Evolutionary conservation across 2,888 invertebrate species (phyloP).

Genomic region (Ochropleura plecta): DNA sequence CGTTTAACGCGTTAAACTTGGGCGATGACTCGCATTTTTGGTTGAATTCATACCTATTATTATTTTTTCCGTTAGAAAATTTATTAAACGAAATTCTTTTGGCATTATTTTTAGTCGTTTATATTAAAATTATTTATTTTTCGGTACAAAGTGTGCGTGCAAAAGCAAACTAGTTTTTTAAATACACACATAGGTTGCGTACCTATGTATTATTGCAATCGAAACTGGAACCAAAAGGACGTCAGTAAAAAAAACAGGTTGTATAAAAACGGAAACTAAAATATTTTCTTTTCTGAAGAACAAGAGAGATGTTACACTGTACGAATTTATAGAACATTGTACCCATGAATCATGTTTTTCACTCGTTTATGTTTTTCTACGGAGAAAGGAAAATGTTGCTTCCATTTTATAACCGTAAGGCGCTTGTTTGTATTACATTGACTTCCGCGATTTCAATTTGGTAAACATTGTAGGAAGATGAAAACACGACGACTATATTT

Average conservation of each 20-base stretch:
- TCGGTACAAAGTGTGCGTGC: background rate
- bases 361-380: constrained; percentile 50
- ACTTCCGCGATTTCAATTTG: constrained; percentile 51
- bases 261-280: constrained; percentile 20
- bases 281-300: constrained; percentile 23
- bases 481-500: constrained; percentile 30
- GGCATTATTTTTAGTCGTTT: constrained; percentile 37
- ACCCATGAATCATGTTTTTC: constrained; percentile 49
- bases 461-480: constrained; percentile 23
- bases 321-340: constrained; percentile 45
- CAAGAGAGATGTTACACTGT: constrained; percentile 35
- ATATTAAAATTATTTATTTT: background rate
- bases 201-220: background rate
- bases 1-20: constrained; percentile 71
- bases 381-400: constrained; percentile 45
- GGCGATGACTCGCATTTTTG: constrained; percentile 70
- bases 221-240: background rate
- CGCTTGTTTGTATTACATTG: constrained; percentile 51
- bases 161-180: background rate
- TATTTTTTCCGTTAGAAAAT: constrained; percentile 32
- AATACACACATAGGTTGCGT: no score
- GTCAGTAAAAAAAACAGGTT: constrained; percentile 5
- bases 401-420: constrained; percentile 48
- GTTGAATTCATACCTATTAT: constrained; percentile 60
- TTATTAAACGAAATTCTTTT: constrained; percentile 58